These are phyloP conservation scores for Trisateles emortualis DNA, from an alignment of 2,888 invertebrate genomes.

Conservation along the genomic window DNA sequence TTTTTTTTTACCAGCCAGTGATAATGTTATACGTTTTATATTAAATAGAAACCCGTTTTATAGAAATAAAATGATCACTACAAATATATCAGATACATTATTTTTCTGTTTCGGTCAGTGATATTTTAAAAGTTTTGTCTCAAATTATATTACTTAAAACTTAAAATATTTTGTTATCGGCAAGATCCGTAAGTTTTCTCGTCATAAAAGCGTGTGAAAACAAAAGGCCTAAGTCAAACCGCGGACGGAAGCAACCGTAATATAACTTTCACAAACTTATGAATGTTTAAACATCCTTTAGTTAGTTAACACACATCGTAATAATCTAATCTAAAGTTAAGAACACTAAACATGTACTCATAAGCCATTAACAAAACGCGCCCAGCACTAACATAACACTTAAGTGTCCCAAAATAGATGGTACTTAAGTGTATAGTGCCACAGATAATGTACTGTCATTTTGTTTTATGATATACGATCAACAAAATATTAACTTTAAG, in stretches of 20 bases:
- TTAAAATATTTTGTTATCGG: no score
- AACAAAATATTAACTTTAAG: slow-evolving; percentile 13
- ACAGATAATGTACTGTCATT: slow-evolving; percentile 33
- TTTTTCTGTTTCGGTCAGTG: no score
- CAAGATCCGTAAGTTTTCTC: no score
- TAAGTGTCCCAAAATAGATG: slow-evolving; percentile 29
- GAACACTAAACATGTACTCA: slow-evolving; percentile 33
- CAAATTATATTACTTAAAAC: no score
- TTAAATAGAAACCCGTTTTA: no score
- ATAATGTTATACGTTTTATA: no score
- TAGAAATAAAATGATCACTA: no score
- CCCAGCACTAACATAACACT: slow-evolving; percentile 27
- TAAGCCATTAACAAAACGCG: slow-evolving; percentile 29
- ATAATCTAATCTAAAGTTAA: slow-evolving; percentile 22
- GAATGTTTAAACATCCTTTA: slow-evolving; percentile 1
- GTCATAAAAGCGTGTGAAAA: no score
- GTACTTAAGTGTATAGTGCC: slow-evolving; percentile 35
- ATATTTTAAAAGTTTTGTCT: no score
- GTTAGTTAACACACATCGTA: not conserved
- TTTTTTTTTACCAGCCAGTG: no score
- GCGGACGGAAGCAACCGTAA: not conserved
- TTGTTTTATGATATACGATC: slow-evolving; percentile 32
- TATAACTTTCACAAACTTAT: not conserved
- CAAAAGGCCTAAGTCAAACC: not conserved
- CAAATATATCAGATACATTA: no score